A percentile compares a stretch with the other conserved stretches of the same genome.
Conservation (phyloP, 2,797 vertebrate species). For the Hylomyscus alleni region DNA sequence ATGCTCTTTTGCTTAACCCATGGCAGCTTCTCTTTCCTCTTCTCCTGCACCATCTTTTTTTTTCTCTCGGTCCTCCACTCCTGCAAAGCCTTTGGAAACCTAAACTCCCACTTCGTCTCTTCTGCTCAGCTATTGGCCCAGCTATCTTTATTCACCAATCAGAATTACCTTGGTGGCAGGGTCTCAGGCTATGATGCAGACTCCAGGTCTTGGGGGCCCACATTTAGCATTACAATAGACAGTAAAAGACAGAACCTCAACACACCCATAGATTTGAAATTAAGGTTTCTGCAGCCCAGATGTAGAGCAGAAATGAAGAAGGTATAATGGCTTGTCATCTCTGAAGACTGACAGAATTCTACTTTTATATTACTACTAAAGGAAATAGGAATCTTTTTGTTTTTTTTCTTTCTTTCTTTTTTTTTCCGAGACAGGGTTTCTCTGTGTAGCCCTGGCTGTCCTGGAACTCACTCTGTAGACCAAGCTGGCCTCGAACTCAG, state of each 20-base stretch:
- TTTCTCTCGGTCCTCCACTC: too few species aligned
- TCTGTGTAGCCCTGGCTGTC: too few species aligned
- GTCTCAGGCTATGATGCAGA: not conserved
- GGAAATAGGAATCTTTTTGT: not conserved
- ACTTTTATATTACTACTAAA: slow-evolving; percentile 1
- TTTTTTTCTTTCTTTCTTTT: not conserved
- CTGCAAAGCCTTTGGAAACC: too few species aligned
- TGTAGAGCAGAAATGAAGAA: not conserved
- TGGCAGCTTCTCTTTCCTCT: too few species aligned
- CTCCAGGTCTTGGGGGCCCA: not conserved
- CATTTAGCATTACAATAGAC: not conserved
- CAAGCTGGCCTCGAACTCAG: too few species aligned
- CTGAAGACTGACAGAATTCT: not conserved
- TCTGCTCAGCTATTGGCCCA: not conserved
- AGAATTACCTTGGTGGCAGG: not conserved
- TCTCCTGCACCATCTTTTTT: too few species aligned
- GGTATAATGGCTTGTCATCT: not conserved
- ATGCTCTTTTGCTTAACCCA: not conserved
- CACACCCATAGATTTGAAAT: not conserved
- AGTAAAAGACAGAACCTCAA: not conserved
- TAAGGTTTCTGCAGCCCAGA: not conserved
- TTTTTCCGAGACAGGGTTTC: too few species aligned
- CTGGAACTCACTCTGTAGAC: too few species aligned
- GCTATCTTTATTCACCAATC: not conserved
- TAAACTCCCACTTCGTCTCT: too few species aligned